phyloP scores from a whole-genome alignment of 2,888 invertebrate genomes.

The Hesperia comma region DNA sequence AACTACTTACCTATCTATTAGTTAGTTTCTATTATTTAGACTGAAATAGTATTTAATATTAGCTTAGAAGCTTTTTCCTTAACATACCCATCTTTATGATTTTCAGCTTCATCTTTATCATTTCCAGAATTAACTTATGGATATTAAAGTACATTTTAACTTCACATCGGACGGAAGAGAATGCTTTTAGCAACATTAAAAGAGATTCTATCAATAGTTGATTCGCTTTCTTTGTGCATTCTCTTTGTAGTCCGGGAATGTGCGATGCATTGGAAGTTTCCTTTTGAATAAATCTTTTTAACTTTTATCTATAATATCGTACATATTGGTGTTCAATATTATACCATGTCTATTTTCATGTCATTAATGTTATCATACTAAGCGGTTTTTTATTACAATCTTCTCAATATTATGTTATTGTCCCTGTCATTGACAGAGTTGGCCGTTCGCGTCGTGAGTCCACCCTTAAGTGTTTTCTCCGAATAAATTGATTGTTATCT shows the following conservation, averaged over 20 bases:
- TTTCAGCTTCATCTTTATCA: not conserved
- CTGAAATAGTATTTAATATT: no score
- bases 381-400: slow-evolving; percentile 1
- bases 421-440: not conserved
- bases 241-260: slow-evolving; percentile 17
- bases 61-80: no score
- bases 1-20: no score
- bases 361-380: not conserved
- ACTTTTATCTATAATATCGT: slow-evolving; percentile 2
- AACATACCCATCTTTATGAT: not conserved
- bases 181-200: slow-evolving; percentile 36
- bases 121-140: not conserved
- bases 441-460: not conserved
- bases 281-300: slow-evolving; percentile 25
- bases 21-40: no score
- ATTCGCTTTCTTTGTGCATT: slow-evolving; percentile 33
- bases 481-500: not conserved
- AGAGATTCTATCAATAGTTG: slow-evolving; percentile 32
- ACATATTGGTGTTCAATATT: not conserved
- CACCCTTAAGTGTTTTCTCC: not conserved
- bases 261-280: slow-evolving; percentile 22
- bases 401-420: not conserved
- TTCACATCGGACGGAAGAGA: slow-evolving; percentile 8
- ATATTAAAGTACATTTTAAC: slow-evolving; percentile 12
- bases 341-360: not conserved